Evolutionary conservation across 2,113 vertebrate species (phyloP).

Genomic region (Melanocharis versteri): DNA sequence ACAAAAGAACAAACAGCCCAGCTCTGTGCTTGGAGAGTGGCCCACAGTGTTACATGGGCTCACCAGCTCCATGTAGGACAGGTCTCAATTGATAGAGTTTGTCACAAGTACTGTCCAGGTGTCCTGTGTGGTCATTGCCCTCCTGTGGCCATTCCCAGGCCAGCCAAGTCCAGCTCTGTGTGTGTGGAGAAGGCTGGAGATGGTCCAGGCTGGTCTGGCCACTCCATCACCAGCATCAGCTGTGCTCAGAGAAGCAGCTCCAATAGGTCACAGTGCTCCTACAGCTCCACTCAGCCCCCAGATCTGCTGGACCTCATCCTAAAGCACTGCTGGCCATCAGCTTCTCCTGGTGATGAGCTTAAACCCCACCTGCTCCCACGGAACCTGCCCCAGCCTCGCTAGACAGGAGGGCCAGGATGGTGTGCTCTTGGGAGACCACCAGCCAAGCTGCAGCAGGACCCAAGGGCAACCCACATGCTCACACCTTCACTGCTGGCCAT

Average conservation of each 20-base stretch:
- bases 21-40: background rate
- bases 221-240: background rate
- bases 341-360: background rate
- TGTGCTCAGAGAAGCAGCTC: background rate
- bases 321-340: background rate
- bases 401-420: background rate
- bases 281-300: background rate
- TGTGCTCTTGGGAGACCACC: background rate
- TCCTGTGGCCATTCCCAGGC: background rate
- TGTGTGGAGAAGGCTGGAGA: background rate
- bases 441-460: background rate
- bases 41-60: background rate
- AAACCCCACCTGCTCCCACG: background rate
- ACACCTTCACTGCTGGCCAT: background rate
- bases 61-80: background rate
- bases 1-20: background rate
- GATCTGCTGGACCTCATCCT: background rate
- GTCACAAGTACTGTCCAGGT: background rate
- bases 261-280: background rate
- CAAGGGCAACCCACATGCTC: fast-evolving
- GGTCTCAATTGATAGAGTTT: fast-evolving
- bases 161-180: background rate
- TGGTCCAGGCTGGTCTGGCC: background rate
- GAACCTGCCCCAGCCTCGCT: background rate
- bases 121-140: background rate